phyloP scores from a whole-genome alignment of 2,888 invertebrate species.

The Lepidochitona cinerea region DNA sequence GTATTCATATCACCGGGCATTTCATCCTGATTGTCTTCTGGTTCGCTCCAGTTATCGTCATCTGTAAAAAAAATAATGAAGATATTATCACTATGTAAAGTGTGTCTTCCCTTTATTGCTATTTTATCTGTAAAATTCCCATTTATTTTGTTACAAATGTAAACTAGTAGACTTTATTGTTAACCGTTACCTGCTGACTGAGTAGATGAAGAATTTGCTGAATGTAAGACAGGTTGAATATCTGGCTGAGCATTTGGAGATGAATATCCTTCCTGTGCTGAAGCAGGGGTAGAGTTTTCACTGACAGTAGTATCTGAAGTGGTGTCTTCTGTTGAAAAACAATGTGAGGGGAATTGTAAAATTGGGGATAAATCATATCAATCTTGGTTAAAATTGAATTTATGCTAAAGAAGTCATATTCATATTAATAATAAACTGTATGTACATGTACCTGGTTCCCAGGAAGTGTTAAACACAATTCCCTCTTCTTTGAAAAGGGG shows the following conservation, averaged over 20 bases:
- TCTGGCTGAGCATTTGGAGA: neutral
- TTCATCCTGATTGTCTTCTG: slow-evolving; percentile 27
- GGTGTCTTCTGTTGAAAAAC: neutral
- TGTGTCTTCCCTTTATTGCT: neutral
- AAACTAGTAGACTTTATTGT: neutral
- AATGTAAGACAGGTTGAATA: neutral
- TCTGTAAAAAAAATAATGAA: neutral
- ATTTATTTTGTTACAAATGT: neutral
- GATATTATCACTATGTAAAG: neutral
- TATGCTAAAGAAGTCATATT: neutral
- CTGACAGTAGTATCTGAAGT: neutral
- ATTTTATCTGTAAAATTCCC: neutral
- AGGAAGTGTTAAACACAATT: neutral
- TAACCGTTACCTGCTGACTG: neutral
- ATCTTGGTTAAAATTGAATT: neutral
- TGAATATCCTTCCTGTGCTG: neutral
- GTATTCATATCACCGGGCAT: slow-evolving; percentile 24
- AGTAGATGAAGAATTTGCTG: neutral
- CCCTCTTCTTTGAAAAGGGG: slow-evolving; percentile 21
- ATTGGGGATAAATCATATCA: neutral
- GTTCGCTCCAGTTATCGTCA: slow-evolving; percentile 20
- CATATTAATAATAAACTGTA: neutral
- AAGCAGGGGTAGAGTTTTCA: neutral
- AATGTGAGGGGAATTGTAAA: neutral
- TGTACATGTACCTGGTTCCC: neutral